A percentile compares a stretch with the other conserved stretches of the same genome.
These are phyloP conservation scores for Esox masquinongy DNA, from an alignment of 2,797 vertebrate species.

Conservation along the genomic window DNA sequence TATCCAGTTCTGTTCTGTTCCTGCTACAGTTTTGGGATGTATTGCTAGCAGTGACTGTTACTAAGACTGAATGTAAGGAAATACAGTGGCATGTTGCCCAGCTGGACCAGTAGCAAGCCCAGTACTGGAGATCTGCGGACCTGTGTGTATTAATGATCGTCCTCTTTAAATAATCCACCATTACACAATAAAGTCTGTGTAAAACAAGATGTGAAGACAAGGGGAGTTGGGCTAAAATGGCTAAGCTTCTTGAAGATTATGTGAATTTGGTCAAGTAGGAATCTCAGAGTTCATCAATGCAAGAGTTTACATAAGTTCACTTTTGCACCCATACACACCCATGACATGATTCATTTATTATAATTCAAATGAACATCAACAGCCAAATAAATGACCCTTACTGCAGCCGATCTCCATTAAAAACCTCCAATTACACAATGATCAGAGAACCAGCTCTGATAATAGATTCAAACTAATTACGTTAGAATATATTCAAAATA, in stretches of 20 bases:
- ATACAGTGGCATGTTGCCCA: conserved; percentile 44
- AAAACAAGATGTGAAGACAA: conserved; percentile 66
- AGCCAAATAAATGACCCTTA: conserved; percentile 63
- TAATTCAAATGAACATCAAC: conserved; percentile 69
- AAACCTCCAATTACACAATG: conserved; percentile 76
- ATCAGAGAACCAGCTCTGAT: conserved; percentile 74
- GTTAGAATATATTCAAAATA: conserved; percentile 79
- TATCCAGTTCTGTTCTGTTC: conserved; percentile 30
- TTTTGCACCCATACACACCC: conserved; percentile 55
- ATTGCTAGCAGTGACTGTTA: conserved; percentile 66
- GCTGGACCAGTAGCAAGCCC: conserved; percentile 47
- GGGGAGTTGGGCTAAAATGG: conserved; percentile 44
- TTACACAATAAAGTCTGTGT: conserved; percentile 69
- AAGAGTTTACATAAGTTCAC: conserved; percentile 62
- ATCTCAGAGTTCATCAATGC: conserved; percentile 64
- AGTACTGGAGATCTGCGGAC: conserved; percentile 37
- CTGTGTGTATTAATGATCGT: conserved; percentile 57
- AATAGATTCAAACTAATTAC: conserved; percentile 80
- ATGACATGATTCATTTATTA: conserved; percentile 71
- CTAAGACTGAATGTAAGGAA: conserved; percentile 57
- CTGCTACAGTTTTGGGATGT: conserved; percentile 17
- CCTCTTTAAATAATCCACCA: conserved; percentile 60
- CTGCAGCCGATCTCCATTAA: conserved; percentile 63
- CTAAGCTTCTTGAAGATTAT: conserved; percentile 77
- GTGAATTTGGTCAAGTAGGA: conserved; percentile 72